Evolutionary conservation across 2,113 vertebrate genomes (phyloP), one percentile per base, ranked within the genome.

Genomic region (Nipponia nippon): DNA sequence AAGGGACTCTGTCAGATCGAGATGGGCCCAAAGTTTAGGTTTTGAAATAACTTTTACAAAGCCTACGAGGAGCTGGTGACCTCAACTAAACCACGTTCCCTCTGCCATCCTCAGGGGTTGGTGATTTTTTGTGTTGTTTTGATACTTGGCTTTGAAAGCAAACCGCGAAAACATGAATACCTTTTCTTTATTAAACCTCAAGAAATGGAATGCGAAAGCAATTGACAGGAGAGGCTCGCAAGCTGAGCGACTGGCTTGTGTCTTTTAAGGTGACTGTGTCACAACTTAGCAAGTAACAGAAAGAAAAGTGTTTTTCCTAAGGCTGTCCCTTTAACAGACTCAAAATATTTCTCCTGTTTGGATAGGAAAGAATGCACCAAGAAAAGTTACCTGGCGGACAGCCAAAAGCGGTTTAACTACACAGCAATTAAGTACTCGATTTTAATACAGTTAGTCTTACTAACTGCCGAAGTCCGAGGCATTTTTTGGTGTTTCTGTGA

Each of bases 391-490:
- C n/a, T 7, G 49, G 40, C 26, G 8, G 62, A 9, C 27, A 53
- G 34, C 46, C n/a, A 11, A 56, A 56, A 13, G 75, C 27, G 52
- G 44, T 46, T 44, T 7, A 50, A 34, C 22, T 11, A 3, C 42
- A 10, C 56, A 29, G 32, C 11, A 42, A 21, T 30, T 29, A 40
- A 56, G 30, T 9, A 11, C 11, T 27, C 0, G 3, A 3, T 58
- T 85, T 85, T 78, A 42, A 50, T 34, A 22, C 2, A 14, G 7
- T 23, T 9, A 29, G 4, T 22, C 26, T 63, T 16, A 2, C 14
- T 20, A 29, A 62, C 18, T 16, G 10, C 40, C 3, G 1, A 50
- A 30, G 34, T 5, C 11, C 0, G 0, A 38, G 46, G 52, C 6
- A 2, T 22, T 44, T 82, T 27, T 42, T 11, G 8, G 15, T 6